Base-by-base conservation (phyloP, 2,113 vertebrate species). In the Nicator chloris region DNA sequence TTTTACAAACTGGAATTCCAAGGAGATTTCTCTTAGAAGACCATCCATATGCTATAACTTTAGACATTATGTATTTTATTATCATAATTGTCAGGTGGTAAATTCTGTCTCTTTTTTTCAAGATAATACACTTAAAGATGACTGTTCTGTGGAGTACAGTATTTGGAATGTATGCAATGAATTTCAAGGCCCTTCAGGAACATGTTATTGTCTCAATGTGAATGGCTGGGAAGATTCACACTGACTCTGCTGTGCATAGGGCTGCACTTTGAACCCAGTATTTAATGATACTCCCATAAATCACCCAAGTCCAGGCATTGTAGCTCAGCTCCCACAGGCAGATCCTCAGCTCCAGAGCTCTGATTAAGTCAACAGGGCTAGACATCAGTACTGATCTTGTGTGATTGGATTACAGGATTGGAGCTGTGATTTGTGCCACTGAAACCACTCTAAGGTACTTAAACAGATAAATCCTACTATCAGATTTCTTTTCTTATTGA, bases 331-430 rank as follows among this genome's bases (percentile, higher is more conserved):
- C 88, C 35, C 5, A 3, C 2, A n/a, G 24, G 23, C 64, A 86
- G 33, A 54, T 45, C 49, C 45, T 90, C 14, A 37, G 77, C 7
- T 69, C 40, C 17, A 39, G 86, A 88, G 60, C 47, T 93, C 47
- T 50, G 60, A 50, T 82, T 45, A 77, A 84, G 60, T 86, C 80
- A 83, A 0, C 37, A 35, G 72, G 86, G 54, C 76, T 13, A 9
- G 78, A 63, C 69, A 82, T 66, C 21, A 57, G 53, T 24, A 30
- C 83, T 93, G 83, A 64, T 83, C 80, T 54, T 42, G 26, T 61
- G 57, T 91, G 83, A 92, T 78, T 63, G 77, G 83, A 96, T 95
- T 93, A 92, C 65, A 72, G 81, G 80, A 87, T 35, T 93, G 81
- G 76, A 84, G 89, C 81, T 82, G 53, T 76, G 61, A 82, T 91